Evolutionary conservation across 2,888 invertebrate genomes (phyloP).

Genomic region (Rotaria macrura): DNA sequence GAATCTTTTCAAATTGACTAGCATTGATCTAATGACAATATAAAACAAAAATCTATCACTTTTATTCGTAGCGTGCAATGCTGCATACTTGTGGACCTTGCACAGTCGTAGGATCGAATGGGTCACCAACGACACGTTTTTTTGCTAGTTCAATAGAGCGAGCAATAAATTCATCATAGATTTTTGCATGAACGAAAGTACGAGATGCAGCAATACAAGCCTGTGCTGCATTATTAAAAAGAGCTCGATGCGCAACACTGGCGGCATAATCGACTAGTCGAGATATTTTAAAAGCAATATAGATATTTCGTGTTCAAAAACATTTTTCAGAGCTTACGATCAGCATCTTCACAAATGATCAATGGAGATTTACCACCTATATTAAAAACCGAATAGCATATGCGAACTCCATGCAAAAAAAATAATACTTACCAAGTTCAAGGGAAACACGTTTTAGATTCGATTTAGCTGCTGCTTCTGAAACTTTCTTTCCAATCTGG

Average conservation of each 20-base stretch:
- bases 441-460: constrained; percentile 75
- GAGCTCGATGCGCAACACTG: constrained; percentile 68
- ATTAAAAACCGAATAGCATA: neutral
- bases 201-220: constrained; percentile 70
- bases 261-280: constrained; percentile 62
- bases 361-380: constrained; percentile 77
- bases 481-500: constrained; percentile 62
- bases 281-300: neutral
- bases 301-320: neutral
- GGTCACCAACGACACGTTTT: constrained; percentile 53
- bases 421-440: constrained; percentile 58
- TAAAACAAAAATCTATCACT: too few species aligned
- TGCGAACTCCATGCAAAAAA: neutral
- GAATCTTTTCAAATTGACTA: constrained; percentile 54
- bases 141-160: constrained; percentile 66
- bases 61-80: neutral
- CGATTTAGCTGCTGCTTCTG: constrained; percentile 65
- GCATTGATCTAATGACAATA: neutral
- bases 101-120: neutral
- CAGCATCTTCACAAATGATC: constrained; percentile 67
- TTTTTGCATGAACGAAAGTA: constrained; percentile 74
- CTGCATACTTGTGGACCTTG: neutral
- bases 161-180: constrained; percentile 80
- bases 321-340: constrained; percentile 36
- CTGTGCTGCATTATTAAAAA: constrained; percentile 86